phyloP scores from a whole-genome alignment of 2,888 invertebrate species.

The Plagiodera versicolora region DNA sequence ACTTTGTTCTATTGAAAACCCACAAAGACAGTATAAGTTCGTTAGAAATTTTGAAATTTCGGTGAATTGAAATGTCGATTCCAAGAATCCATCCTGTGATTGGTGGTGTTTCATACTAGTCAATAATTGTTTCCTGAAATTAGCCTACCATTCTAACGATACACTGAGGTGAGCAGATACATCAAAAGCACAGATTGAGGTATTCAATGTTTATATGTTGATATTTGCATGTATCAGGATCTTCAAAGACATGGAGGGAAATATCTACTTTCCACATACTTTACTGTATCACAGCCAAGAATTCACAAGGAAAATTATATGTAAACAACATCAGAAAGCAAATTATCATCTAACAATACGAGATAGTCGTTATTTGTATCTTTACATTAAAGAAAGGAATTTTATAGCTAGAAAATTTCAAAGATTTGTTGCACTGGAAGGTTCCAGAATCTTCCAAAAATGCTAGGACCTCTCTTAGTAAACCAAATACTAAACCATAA shows the following conservation, averaged over 20 bases:
- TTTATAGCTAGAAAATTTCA: constrained; percentile 37
- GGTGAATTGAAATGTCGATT: background rate
- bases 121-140: background rate
- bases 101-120: background rate
- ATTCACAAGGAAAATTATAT: constrained; percentile 54
- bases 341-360: constrained; percentile 32
- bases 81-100: background rate
- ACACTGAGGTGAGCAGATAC: constrained; percentile 1
- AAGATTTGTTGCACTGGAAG: constrained; percentile 18
- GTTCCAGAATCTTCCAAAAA: background rate
- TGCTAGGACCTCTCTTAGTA: background rate
- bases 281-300: constrained; percentile 58
- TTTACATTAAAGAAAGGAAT: constrained; percentile 46
- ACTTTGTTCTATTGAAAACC: constrained; percentile 1
- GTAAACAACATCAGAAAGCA: constrained; percentile 42
- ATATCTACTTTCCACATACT: constrained; percentile 53
- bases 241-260: constrained; percentile 51
- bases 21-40: background rate
- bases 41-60: constrained; percentile 1
- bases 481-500: constrained; percentile 22
- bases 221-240: constrained; percentile 39
- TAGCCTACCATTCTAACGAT: background rate
- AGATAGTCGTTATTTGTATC: constrained; percentile 37
- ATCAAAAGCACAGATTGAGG: constrained; percentile 50
- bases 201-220: constrained; percentile 44